These are phyloP conservation scores for Danio rerio DNA, from an alignment of 2,113 vertebrate genomes.

Conservation along the genomic window GRCz12tu NC_133195.1:29777501-29778000, in stretches of 20 bases:
- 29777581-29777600: background rate
- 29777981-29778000: too few relatives aligned
- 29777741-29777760: constrained; percentile 24
- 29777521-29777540: constrained; percentile 84
- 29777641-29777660: background rate
- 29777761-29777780: constrained; percentile 28
- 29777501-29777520: constrained; percentile 88
- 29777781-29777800: constrained; percentile 45
- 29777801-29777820: constrained; percentile 35
- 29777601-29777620: too few relatives aligned
- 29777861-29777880: background rate
- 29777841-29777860: background rate
- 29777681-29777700: background rate
- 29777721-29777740: constrained; percentile 46
- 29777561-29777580: constrained; percentile 77
- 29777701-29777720: constrained; percentile 18
- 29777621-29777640: too few relatives aligned
- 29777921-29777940: constrained; percentile 25
- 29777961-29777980: background rate
- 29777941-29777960: constrained; percentile 31
- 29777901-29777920: constrained; percentile 24
- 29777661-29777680: background rate
- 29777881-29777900: constrained; percentile 17
- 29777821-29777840: constrained; percentile 39
- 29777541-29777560: constrained; percentile 88